phyloP scores from a whole-genome alignment of 2,888 invertebrate genomes.

The Ramazzottius varieornatus region DNA sequence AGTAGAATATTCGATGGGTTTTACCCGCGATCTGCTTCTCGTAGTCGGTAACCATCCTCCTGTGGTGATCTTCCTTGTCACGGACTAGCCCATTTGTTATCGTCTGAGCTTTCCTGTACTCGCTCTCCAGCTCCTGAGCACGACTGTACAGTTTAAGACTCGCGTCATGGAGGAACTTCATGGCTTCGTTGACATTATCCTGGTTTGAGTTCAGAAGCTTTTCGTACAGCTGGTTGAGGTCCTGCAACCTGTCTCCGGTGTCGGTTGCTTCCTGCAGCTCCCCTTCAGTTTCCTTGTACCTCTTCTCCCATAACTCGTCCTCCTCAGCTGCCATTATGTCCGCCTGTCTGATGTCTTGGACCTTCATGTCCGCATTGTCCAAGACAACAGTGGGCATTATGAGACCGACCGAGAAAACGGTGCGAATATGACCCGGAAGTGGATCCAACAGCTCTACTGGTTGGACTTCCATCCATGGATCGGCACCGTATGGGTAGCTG shows the following conservation, averaged over 20 bases:
- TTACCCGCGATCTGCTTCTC: not conserved
- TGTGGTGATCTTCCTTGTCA: not conserved
- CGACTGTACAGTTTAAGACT: not conserved
- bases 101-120: not conserved
- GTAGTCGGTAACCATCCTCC: not conserved
- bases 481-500: not conserved
- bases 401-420: not conserved
- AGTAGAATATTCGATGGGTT: too few relatives aligned
- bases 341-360: not conserved
- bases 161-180: not conserved
- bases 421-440: not conserved
- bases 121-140: not conserved
- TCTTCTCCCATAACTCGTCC: not conserved
- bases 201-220: not conserved
- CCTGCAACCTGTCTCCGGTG: not conserved
- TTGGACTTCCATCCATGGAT: not conserved
- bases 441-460: not conserved
- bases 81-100: not conserved
- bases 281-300: not conserved
- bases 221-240: not conserved
- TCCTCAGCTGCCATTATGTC: not conserved
- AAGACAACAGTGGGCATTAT: not conserved
- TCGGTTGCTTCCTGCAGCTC: not conserved
- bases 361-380: not conserved
- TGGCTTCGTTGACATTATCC: not conserved